Base-by-base conservation (phyloP, 2,797 vertebrate species). In the Loris lydekkerianus region DNA sequence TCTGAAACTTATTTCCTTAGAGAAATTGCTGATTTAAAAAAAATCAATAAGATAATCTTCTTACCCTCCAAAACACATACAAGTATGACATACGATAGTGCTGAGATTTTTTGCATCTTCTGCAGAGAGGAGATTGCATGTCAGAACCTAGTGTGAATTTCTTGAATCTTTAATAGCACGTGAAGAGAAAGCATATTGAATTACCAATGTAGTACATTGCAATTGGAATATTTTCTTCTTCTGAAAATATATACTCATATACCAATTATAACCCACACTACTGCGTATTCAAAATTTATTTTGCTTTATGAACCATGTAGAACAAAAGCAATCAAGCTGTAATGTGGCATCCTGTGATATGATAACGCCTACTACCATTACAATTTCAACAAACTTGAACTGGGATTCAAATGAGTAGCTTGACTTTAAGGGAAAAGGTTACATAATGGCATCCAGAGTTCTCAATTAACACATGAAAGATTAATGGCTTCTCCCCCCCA, bases 401-500 rank as follows among this genome's bases (percentile, higher is more conserved):
- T 72, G 56, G 49, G 31, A 83, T 46, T 95, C 78, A 82, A 70
- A 67, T 63, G 65, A 92, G 88, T 27, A 81, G 58, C 3, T 0
- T 95, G 84, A 76, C 27, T 75, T 77, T 37, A 49, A 75, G 91
- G 91, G 80, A 96, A 95, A 95, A 53, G 83, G 65, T 72, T 97
- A 61, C 73, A 80, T 75, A 91, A 94, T 76, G 53, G 67, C 34
- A 75, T 86, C 46, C 60, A 88, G 58, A 94, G 77, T 95, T 96
- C 96, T 95, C 93, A 78, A 83, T 94, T 81, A 94, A 94, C 83
- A 88, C 67, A 67, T 81, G 84, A 93, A 97, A 95, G 96, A 95
- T 96, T 91, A 80, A 96, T 96, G 80, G 67, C n/a, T 70, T 46
- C 27, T 29, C 9, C 13, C 40, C 40, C 2, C 9, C 17, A n/a